Percentiles rank a stretch among this genome's conserved stretches.
Evolutionary conservation across 35 echinoderm and acorn worm genomes (phyloP).

Genomic region (Hemicentrotus pulcherrimus): DNA sequence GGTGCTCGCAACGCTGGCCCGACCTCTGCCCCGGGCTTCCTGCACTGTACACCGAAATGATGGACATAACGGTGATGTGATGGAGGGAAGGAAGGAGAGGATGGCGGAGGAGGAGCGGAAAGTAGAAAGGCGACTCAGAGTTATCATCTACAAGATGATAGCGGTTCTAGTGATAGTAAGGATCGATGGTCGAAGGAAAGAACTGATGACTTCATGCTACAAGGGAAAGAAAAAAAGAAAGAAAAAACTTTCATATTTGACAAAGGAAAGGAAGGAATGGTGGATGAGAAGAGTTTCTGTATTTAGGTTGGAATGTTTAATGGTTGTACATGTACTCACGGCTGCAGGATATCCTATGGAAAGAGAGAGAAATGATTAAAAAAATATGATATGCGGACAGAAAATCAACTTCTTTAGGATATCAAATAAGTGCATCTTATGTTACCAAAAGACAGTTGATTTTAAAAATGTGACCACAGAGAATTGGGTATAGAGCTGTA

Average conservation of each 20-base stretch:
- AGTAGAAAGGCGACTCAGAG: neutral
- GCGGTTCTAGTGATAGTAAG: neutral
- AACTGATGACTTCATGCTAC: neutral
- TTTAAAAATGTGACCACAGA: neutral
- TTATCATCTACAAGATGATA: neutral
- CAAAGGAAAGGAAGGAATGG: neutral
- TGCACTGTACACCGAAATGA: conserved; percentile 95
- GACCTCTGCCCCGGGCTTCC: conserved; percentile 81
- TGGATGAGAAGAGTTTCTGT: neutral
- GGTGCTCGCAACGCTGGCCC: conserved; percentile 88
- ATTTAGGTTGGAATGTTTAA: neutral
- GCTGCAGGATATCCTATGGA: neutral
- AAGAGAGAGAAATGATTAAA: neutral
- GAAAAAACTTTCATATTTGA: neutral
- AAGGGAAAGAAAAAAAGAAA: too few species aligned
- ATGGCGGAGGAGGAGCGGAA: neutral
- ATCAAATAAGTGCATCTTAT: neutral
- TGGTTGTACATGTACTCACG: neutral
- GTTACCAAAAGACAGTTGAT: neutral
- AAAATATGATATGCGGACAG: neutral
- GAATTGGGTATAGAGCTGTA: neutral
- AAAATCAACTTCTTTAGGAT: conserved; percentile 13
- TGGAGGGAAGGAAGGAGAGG: neutral
- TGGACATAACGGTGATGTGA: conserved; percentile 86
- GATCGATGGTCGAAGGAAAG: neutral